Evolutionary conservation across 1,140 invertebrate genomes (phyloP).

Genomic region (Lasaia peninsularis): DNA sequence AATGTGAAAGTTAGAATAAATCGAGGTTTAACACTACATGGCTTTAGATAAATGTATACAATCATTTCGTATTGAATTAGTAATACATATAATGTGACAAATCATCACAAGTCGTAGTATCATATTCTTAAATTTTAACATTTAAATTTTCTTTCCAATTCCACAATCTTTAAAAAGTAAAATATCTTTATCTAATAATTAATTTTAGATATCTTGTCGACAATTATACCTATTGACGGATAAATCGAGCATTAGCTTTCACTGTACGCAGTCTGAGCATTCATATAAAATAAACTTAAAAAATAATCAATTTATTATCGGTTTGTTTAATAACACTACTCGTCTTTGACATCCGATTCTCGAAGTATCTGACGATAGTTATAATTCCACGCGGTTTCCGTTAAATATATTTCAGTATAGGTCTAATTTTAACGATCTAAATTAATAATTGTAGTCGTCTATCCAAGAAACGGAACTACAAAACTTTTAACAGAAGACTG

Average conservation of each 20-base stretch:
- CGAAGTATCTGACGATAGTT: constrained; percentile 5
- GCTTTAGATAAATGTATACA: constrained; percentile 77
- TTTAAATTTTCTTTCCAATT: constrained; percentile 5
- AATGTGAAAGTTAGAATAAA: constrained; percentile 71
- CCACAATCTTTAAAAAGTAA: background rate
- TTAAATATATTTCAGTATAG: constrained; percentile 1
- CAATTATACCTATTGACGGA: background rate
- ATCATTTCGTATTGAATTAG: constrained; percentile 59
- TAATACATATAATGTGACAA: constrained; percentile 39
- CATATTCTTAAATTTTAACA: constrained; percentile 17
- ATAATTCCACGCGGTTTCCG: constrained; percentile 21
- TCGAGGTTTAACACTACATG: constrained; percentile 62
- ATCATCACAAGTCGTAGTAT: constrained; percentile 33
- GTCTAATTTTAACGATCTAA: constrained; percentile 14
- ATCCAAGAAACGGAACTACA: constrained; percentile 48
- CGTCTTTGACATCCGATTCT: background rate
- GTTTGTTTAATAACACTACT: background rate
- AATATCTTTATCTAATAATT: background rate
- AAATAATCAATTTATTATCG: background rate
- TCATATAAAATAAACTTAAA: background rate
- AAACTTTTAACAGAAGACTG: constrained; percentile 73
- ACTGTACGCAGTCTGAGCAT: background rate
- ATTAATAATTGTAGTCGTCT: constrained; percentile 36
- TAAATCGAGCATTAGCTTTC: background rate
- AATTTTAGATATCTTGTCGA: background rate